Base-by-base conservation (phyloP, 2,888 invertebrate genomes). In the Caenorhabditis sp. region DNA sequence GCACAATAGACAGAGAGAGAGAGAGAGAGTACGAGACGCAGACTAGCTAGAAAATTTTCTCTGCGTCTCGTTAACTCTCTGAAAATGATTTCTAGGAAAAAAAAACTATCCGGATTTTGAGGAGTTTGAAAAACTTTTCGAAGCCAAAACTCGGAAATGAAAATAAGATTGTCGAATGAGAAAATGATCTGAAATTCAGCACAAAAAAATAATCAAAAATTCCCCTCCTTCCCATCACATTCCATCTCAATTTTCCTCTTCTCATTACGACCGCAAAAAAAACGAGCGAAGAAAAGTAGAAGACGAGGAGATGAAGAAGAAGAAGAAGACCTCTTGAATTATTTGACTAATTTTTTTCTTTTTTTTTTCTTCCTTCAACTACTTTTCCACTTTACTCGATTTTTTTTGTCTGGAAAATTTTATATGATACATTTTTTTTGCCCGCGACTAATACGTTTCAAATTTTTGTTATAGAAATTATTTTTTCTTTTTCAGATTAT, bases 321-420 rank as follows among this genome's bases (percentile, higher is more conserved):
- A 49, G 58, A n/a, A 51, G 43, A 58, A 59, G 43, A 43, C 43
- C 43, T 43, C 57, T 37, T 61, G 58, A 53, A 66, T 70, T 62
- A 70, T 70, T 70, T 70, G 65, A 70, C 65, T 58, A 70, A 62
- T 66, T 58, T 53, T 23, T 62, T 58, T n/a, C 10, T 36, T 12
- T 36, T 36, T 36, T 36, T 36, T 36, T 12, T 36, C 36, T 36
- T 43, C 21, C 12, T 43, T 24, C 53, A 54, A 53, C 17, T 51
- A 26, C 36, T n/a, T 53, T 66, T 43, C 37, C 50, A 24, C 26
- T 63, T 60, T 64, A 27, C 65, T 66, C 59, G 55, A 62, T 62
- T 66, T 59, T 54, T 66, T 55, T 37, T 62, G n/a, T 43, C 6
- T 12, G 14, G 31, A 26, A 17, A 1, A 1, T 2, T 55, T 43